These are phyloP conservation scores for Lysandra bellargus DNA, from an alignment of 2,888 invertebrate genomes.

Conservation along the genomic window DNA sequence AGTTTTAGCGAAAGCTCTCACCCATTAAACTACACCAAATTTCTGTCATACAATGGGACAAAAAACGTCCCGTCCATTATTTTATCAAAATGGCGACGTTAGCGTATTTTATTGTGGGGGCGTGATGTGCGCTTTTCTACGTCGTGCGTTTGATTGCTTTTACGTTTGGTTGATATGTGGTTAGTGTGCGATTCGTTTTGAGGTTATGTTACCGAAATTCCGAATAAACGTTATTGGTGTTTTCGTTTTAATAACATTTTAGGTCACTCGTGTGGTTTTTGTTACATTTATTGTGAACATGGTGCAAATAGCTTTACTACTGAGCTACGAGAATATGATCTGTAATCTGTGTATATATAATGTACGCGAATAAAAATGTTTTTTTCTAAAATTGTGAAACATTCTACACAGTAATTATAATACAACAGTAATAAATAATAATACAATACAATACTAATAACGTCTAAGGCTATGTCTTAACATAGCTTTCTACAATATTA, in stretches of 20 bases:
- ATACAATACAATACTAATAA: too few relatives aligned
- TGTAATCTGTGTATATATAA: too few relatives aligned
- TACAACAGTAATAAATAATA: too few relatives aligned
- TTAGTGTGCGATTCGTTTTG: conserved; percentile 11
- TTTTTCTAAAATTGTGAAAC: too few relatives aligned
- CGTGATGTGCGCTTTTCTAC: conserved; percentile 18
- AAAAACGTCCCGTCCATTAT: conserved; percentile 25
- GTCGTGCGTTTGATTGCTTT: conserved; percentile 21
- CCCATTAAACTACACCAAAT: conserved; percentile 2
- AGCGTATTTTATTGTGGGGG: conserved; percentile 22
- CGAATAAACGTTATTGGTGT: conserved; percentile 6
- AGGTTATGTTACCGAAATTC: conserved; percentile 9
- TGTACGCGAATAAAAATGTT: too few relatives aligned
- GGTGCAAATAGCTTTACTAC: too few relatives aligned
- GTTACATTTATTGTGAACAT: neutral
- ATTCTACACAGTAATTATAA: too few relatives aligned
- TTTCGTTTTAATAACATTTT: neutral
- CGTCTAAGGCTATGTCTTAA: too few relatives aligned
- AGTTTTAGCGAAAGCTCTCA: neutral
- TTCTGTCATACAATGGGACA: conserved; percentile 1
- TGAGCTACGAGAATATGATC: too few relatives aligned
- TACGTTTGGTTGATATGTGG: conserved; percentile 1
- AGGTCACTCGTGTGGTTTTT: neutral
- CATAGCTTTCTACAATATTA: too few relatives aligned
- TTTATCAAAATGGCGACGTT: conserved; percentile 19